Evolutionary conservation across 2,888 invertebrate species (phyloP), one percentile per base, ranked within the genome.

Genomic region (Molorchus minor): DNA sequence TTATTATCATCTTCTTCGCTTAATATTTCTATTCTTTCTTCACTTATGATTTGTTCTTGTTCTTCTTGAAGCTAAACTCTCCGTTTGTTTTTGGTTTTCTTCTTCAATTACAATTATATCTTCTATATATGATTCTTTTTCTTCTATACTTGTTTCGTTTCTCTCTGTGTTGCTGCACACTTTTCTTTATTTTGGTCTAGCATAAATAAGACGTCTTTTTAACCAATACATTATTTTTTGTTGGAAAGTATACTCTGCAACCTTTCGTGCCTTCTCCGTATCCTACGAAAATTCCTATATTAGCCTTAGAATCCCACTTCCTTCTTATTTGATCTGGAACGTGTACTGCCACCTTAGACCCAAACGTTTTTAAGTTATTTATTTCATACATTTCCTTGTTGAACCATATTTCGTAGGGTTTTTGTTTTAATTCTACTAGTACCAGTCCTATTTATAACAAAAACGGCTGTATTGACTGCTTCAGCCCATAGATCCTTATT

Each of bases 401-500:
- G n/a, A n/a, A n/a, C n/a, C n/a, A n/a, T n/a, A n/a, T n/a, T n/a
- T n/a, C n/a, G 43, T 20, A 54, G 59, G 4, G 25, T 56, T 38
- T 56, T 56, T 12, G 45, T 40, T 47, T 35, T 21, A 19, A 25
- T n/a, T 21, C n/a, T 17, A 46, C 58, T 58, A 52, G 33, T 8
- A 64, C 21, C 52, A 68, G n/a, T n/a, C n/a, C n/a, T n/a, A n/a
- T n/a, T n/a, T n/a, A n/a, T n/a, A n/a, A n/a, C n/a, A n/a, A n/a
- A 70, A 5, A 70, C 65, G 5, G 68, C 71, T 12, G 65, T 66
- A 35, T 58, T 61, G 3, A 66, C 60, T 29, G 63, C 65, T 61
- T 70, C 68, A 17, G 68, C 65, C 65, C 67, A 69, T 49, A 69
- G 54, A 0, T n/a, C n/a, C n/a, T n/a, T n/a, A n/a, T n/a, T n/a